Conservation (phyloP, 2,797 vertebrate genomes). For the Spatula clypeata region DNA sequence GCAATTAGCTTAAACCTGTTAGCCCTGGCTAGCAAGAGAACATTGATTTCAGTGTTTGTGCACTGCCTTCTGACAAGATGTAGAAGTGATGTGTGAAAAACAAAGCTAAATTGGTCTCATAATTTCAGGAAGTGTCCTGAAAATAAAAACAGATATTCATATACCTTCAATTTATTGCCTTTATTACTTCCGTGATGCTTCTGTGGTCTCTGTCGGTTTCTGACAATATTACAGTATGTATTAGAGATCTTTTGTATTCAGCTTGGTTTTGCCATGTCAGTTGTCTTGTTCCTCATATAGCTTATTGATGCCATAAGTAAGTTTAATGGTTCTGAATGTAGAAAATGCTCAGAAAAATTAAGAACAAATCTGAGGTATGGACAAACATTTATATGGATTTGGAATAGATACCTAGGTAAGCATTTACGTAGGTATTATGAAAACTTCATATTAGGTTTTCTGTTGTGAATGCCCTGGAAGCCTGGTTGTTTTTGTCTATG, state of each 20-base stretch:
- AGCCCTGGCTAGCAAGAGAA: not conserved
- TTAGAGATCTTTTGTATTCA: not conserved
- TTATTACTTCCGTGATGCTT: not conserved
- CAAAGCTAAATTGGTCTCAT: slow-evolving; percentile 18
- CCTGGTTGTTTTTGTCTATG: not conserved
- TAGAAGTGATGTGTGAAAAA: slow-evolving; percentile 18
- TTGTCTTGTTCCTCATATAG: not conserved
- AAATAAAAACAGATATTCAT: slow-evolving; percentile 30
- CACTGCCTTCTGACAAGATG: not conserved
- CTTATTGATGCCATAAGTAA: not conserved
- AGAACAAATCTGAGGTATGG: not conserved
- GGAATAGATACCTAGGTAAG: not conserved
- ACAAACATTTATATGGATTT: not conserved
- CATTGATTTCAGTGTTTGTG: not conserved
- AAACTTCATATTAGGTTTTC: not conserved
- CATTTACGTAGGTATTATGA: not conserved
- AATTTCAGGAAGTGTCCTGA: slow-evolving; percentile 27
- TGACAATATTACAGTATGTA: not conserved
- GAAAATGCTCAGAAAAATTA: not conserved
- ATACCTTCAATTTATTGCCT: not conserved
- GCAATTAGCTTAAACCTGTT: slow-evolving; percentile 9
- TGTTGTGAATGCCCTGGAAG: not conserved
- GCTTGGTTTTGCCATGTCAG: not conserved
- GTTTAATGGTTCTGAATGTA: not conserved
- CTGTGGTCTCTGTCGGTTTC: not conserved